phyloP scores from a whole-genome alignment of 2,888 invertebrate genomes.

The Dione vanillae region DNA sequence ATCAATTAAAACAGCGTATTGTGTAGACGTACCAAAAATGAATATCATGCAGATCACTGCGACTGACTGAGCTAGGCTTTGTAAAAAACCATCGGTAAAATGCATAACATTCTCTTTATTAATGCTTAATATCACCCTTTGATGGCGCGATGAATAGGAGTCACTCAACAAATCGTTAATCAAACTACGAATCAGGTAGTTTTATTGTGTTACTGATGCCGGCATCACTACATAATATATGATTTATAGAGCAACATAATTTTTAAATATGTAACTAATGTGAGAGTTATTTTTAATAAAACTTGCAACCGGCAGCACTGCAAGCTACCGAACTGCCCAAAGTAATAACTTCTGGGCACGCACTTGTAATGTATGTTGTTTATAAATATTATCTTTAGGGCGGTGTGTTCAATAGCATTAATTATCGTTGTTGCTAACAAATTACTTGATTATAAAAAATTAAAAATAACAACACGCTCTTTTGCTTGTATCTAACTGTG shows the following conservation, averaged over 20 bases:
- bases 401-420: slow-evolving; percentile 10
- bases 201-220: slow-evolving; percentile 73
- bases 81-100: slow-evolving; percentile 50
- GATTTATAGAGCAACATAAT: slow-evolving; percentile 74
- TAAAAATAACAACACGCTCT: no score
- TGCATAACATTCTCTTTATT: slow-evolving; percentile 72
- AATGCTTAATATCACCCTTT: slow-evolving; percentile 81
- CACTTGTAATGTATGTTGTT: slow-evolving; percentile 41
- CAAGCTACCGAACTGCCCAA: slow-evolving; percentile 58
- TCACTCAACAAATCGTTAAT: slow-evolving; percentile 84
- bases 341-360: slow-evolving; percentile 39
- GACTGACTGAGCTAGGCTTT: slow-evolving; percentile 45
- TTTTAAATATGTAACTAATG: slow-evolving; percentile 70
- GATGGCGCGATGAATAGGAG: slow-evolving; percentile 77
- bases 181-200: slow-evolving; percentile 81
- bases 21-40: slow-evolving; percentile 42
- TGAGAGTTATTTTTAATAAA: slow-evolving; percentile 57
- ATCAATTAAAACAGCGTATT: slow-evolving; percentile 47
- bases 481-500: no score
- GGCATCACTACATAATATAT: slow-evolving; percentile 67
- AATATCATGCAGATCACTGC: slow-evolving; percentile 46
- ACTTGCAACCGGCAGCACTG: slow-evolving; percentile 48
- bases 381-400: slow-evolving; percentile 29
- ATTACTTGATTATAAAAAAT: background rate
- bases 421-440: background rate